Evolutionary conservation across 2,888 invertebrate species (phyloP).

Genomic region (Tetragonula carbonaria): DNA sequence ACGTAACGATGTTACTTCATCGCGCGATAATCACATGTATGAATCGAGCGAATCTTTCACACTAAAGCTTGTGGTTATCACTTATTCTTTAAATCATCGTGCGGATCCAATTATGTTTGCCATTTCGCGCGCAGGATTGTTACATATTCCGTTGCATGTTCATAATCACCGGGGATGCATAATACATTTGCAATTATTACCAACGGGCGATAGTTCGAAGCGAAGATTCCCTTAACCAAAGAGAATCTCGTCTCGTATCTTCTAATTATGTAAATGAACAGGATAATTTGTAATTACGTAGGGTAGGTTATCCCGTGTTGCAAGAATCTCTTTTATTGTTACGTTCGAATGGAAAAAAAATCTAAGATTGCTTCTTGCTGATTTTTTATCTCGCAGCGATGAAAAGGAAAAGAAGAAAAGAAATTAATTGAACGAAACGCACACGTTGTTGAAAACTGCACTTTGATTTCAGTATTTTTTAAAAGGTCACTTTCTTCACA

Average conservation of each 20-base stretch:
- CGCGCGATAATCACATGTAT: not conserved
- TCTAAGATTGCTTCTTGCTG: not conserved
- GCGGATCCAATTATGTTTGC: conserved; percentile 27
- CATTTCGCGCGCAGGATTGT: conserved; percentile 28
- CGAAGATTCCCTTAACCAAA: conserved; percentile 24
- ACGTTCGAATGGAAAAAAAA: conserved; percentile 17
- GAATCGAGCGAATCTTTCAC: not conserved
- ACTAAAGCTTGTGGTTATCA: not conserved
- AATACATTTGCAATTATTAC: conserved; percentile 49
- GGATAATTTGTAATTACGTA: conserved; percentile 40
- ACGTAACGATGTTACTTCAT: not conserved
- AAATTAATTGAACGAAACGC: not conserved
- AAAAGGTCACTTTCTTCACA: too few species aligned
- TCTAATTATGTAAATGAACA: conserved; percentile 44
- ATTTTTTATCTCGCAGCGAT: not conserved
- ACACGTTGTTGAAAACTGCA: not conserved
- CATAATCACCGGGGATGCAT: conserved; percentile 40
- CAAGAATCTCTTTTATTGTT: conserved; percentile 22
- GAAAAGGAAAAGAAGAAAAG: not conserved
- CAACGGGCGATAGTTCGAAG: not conserved
- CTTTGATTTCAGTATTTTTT: not conserved
- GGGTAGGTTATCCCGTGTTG: conserved; percentile 24
- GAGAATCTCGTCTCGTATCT: conserved; percentile 15
- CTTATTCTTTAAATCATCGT: not conserved
- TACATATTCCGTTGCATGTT: conserved; percentile 40